Evolutionary conservation across 2,797 vertebrate genomes (phyloP).

Genomic region (Danio albolineatus): DNA sequence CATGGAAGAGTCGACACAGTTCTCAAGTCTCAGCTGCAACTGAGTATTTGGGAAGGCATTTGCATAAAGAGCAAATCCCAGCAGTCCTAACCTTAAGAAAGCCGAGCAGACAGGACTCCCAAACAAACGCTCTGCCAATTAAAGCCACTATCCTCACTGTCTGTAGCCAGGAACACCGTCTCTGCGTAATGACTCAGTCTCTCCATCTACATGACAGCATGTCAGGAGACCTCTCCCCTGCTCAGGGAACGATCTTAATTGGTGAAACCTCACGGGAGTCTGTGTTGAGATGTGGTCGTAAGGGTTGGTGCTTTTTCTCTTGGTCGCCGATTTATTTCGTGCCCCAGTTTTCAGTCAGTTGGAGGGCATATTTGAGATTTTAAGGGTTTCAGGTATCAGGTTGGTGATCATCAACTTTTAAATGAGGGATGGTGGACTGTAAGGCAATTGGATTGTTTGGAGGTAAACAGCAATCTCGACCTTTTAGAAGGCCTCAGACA

Average conservation of each 20-base stretch:
- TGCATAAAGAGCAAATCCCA: constrained; percentile 66
- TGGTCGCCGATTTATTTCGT: constrained; percentile 59
- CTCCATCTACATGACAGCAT: constrained; percentile 67
- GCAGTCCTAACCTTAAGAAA: constrained; percentile 66
- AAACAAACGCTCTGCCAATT: constrained; percentile 66
- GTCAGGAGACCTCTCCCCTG: constrained; percentile 72
- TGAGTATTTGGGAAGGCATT: constrained; percentile 61
- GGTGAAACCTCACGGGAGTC: constrained; percentile 61
- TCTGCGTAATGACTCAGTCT: constrained; percentile 63
- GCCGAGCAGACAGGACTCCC: constrained; percentile 57
- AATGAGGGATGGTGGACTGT: neutral
- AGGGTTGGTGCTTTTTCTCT: constrained; percentile 50
- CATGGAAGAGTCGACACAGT: constrained; percentile 39
- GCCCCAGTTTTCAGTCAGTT: constrained; percentile 58
- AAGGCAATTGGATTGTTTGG: neutral
- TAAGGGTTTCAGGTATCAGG: constrained; percentile 36
- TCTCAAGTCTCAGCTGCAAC: constrained; percentile 58
- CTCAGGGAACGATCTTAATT: constrained; percentile 63
- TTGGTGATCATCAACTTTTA: constrained; percentile 22
- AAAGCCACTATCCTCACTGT: constrained; percentile 58
- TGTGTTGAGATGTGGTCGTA: constrained; percentile 54
- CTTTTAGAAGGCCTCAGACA: constrained; percentile 3
- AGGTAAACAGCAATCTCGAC: constrained; percentile 7
- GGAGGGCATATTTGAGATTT: constrained; percentile 43
- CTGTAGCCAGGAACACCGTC: constrained; percentile 58